Evolutionary conservation across 2,797 vertebrate species (phyloP).

Genomic region (Oreochromis mossambicus): DNA sequence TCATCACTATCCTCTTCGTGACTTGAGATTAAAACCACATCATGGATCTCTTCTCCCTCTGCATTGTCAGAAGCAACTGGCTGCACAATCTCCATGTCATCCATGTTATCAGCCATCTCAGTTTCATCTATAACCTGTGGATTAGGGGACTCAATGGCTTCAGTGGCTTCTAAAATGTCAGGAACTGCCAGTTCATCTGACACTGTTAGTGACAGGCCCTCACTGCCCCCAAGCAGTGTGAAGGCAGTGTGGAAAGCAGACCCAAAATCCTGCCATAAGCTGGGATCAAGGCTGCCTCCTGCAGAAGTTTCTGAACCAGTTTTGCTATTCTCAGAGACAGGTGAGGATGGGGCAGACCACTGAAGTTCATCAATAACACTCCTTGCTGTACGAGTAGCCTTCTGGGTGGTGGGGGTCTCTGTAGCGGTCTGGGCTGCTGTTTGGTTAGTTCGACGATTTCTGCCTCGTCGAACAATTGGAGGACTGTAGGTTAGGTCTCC

Average conservation of each 20-base stretch:
- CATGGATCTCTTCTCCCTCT: background rate
- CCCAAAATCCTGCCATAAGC: conserved; percentile 66
- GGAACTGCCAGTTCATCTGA: conserved; percentile 61
- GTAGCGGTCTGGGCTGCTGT: background rate
- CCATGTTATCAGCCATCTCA: conserved; percentile 14
- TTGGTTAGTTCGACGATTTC: conserved; percentile 71
- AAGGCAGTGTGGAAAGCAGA: conserved; percentile 65
- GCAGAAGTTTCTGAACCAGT: conserved; percentile 76
- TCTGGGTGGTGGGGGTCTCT: conserved; percentile 48
- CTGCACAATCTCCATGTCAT: conserved; percentile 25
- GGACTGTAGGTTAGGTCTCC: conserved; percentile 73
- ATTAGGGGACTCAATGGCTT: background rate
- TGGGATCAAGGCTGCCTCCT: conserved; percentile 73
- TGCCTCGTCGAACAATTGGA: conserved; percentile 70
- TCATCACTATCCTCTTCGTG: conserved; percentile 85
- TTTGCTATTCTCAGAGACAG: conserved; percentile 77
- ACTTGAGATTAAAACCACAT: conserved; percentile 60
- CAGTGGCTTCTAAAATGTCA: conserved; percentile 47
- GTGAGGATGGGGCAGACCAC: conserved; percentile 79
- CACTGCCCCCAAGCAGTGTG: conserved; percentile 54
- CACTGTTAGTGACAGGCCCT: conserved; percentile 46
- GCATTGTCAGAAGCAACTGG: background rate
- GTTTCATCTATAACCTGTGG: conserved; percentile 3
- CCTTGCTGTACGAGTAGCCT: conserved; percentile 62
- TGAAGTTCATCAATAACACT: conserved; percentile 74